Conservation (phyloP, 2,888 invertebrate genomes). For the Conus canariensis region DNA sequence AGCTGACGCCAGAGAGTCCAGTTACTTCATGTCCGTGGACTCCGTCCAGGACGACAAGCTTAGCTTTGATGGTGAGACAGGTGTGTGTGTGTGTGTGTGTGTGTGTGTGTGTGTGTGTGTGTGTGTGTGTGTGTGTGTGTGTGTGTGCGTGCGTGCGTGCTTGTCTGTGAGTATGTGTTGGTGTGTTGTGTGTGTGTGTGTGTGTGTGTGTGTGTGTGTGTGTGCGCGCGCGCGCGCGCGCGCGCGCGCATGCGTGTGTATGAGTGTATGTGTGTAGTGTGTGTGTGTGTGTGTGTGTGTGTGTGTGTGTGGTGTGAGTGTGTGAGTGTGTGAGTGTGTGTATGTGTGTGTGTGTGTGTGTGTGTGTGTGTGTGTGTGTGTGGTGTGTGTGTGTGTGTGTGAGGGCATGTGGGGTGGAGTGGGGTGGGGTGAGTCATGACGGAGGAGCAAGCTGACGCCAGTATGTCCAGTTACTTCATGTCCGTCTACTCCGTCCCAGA, state of each 20-base stretch:
- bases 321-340: no score
- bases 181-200: background rate
- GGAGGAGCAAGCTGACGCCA: constrained; percentile 59
- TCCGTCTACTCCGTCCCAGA: constrained; percentile 63
- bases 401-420: no score
- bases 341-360: background rate
- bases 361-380: background rate
- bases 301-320: background rate
- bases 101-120: constrained; percentile 9
- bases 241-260: background rate
- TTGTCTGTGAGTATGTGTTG: no score
- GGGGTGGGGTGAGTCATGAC: constrained; percentile 47
- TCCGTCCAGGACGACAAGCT: constrained; percentile 61
- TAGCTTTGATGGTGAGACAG: constrained; percentile 64
- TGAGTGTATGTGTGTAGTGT: background rate
- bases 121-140: background rate
- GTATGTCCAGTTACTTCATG: constrained; percentile 67
- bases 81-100: background rate
- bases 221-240: no score
- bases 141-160: background rate
- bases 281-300: background rate
- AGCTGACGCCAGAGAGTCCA: constrained; percentile 59
- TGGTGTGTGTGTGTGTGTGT: background rate
- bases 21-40: constrained; percentile 69
- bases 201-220: background rate